Evolutionary conservation across 2,797 vertebrate genomes (phyloP), one percentile per base, ranked within the genome.

Genomic region (Pantherophis vulpinus): DNA sequence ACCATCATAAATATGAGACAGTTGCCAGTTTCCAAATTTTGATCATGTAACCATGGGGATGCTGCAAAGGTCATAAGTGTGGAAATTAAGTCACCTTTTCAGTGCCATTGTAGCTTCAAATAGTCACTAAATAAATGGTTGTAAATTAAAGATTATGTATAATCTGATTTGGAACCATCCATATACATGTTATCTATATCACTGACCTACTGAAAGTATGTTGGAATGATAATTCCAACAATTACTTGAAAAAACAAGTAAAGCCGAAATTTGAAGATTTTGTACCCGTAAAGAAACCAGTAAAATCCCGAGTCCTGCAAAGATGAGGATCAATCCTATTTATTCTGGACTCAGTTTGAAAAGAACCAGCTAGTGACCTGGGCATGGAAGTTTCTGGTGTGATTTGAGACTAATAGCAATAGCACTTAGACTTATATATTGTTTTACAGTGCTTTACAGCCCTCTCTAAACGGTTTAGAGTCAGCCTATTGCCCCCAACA

Each of bases 231-330:
- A 93, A 0, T 0, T 70, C 56, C 91, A 20, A 7, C 32, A 29
- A 70, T 83, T 27, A 0, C 37, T 42, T 86, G 87, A 5, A 18
- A 83, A 91, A 93, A 87, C 18, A 92, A 93, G 94, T 59, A 9
- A 2, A 93, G 54, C 63, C 20, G 11, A 91, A 89, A 94, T 88
- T 93, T 60, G 90, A 91, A 92, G 88, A 55, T 58, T 92, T 92
- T 93, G 11, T 93, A 95, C 95, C 95, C 94, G 90, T 97, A 95
- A 96, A 95, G 95, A 95, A 92, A 92, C 5, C 90, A 87, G 58
- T 95, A 91, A 92, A 74, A 96, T 83, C 16, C 51, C 83, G 4
- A 86, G 12, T 92, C 8, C 42, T 91, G 29, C 63, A 7, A 59
- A 6, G 27, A 61, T 12, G 88, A 89, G 58, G 1, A n/a, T 14